Percentiles rank a stretch among this genome's conserved stretches.
Evolutionary conservation across 92 coral and sea anemone species (phyloP).

Genomic region (Umimayanthus chanpuru): DNA sequence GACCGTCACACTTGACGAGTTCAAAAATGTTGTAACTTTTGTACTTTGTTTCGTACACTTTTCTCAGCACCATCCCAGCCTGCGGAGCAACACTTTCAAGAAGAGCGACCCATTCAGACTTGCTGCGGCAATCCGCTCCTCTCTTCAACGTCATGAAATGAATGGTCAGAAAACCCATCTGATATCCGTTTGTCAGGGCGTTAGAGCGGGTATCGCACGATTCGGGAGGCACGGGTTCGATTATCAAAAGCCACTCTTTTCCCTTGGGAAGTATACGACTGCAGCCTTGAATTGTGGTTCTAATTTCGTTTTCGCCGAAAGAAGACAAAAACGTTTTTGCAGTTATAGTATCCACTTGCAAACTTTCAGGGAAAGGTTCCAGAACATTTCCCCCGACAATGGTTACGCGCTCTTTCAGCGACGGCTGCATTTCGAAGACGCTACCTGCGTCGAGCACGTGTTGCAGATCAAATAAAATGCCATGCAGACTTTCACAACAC

Average conservation of each 20-base stretch:
- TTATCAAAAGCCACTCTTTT: neutral
- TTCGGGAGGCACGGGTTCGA: constrained; percentile 11
- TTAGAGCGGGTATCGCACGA: neutral
- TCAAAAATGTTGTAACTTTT: neutral
- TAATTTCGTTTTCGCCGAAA: constrained; percentile 7
- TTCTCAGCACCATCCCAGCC: neutral
- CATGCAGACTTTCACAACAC: constrained; percentile 7
- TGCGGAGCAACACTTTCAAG: neutral
- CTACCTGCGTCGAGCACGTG: neutral
- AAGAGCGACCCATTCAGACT: constrained; percentile 9
- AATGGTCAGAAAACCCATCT: neutral
- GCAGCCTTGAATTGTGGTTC: neutral
- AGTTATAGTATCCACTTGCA: neutral
- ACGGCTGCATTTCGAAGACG: neutral
- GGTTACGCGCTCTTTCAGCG: neutral
- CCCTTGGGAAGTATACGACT: neutral
- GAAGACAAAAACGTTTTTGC: neutral
- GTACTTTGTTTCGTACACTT: neutral
- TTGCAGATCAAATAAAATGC: neutral
- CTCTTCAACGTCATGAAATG: neutral
- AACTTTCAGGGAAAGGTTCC: neutral
- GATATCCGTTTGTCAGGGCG: neutral
- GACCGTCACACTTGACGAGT: neutral
- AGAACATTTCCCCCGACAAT: neutral
- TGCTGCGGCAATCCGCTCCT: neutral